Base-by-base conservation (phyloP, 2,888 invertebrate species). In the Empis livida region DNA sequence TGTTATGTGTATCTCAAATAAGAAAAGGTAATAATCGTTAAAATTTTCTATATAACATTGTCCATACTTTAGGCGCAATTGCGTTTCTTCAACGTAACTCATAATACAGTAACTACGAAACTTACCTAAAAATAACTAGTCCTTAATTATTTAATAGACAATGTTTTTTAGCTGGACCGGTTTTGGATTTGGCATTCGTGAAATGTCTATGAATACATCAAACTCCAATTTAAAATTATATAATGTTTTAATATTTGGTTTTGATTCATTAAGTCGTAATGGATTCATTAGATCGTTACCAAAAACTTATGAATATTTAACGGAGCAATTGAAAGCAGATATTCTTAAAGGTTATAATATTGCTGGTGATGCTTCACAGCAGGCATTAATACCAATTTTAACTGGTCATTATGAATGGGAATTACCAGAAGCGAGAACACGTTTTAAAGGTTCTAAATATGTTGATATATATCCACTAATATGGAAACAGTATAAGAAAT, bases 361-460 rank as follows among this genome's bases (percentile, higher is more conserved):
- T 55, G 79, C 90, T 0, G 90, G 90, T 0, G 90, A 90, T 61
- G 90, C 88, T 0, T 89, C 89, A 0, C 87, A 89, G 0, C 88
- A 86, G 45, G 90, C 92, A 0, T 64, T 93, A 31, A 87, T 91
- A 54, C 93, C 93, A 0, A 82, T 93, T 49, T 70, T 93, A 2
- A 90, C 92, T 0, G 92, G 93, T 4, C 78, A 78, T 61, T 82
- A 78, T 0, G 93, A 93, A 64, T 65, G 85, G n/a, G 93, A 93
- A 62, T 63, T 92, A 42, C 92, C 91, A 0, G 92, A 93, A 59
- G 84, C 87, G 0, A 75, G 92, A 53, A 82, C 82, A 65, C 71
- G 81, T 42, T 74, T 78, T 63, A 65, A 68, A 5, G 76, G 76
- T 40, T 79, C 84, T 0, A 66, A 73, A 13, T 77, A 73, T 43